Percentiles rank a stretch among this genome's conserved stretches.
These are phyloP conservation scores for Platycheirus albimanus DNA, from an alignment of 2,888 invertebrate species.

Conservation along the genomic window DNA sequence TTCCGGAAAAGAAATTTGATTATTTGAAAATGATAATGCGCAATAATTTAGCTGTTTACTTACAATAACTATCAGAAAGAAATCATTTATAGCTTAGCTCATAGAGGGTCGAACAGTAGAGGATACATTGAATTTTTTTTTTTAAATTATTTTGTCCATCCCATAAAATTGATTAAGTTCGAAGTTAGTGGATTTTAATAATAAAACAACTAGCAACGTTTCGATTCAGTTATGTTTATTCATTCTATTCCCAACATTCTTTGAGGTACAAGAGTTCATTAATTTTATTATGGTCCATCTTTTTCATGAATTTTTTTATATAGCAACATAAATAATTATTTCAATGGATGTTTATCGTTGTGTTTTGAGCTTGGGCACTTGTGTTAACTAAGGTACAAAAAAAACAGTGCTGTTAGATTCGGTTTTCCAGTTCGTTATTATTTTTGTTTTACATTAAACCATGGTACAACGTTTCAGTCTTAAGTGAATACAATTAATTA, in stretches of 20 bases:
- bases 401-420: slow-evolving; percentile 38
- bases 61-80: too few relatives aligned
- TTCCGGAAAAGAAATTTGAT: too few relatives aligned
- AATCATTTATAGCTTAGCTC: too few relatives aligned
- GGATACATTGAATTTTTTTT: too few relatives aligned
- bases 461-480: slow-evolving; percentile 63
- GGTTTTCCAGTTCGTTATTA: slow-evolving; percentile 10
- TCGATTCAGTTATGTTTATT: slow-evolving; percentile 21
- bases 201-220: too few relatives aligned
- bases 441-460: slow-evolving; percentile 9
- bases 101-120: too few relatives aligned
- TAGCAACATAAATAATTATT: background rate
- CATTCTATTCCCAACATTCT: slow-evolving; percentile 45
- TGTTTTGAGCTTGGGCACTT: slow-evolving; percentile 7
- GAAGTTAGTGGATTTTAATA: too few relatives aligned
- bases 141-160: too few relatives aligned
- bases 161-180: too few relatives aligned
- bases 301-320: background rate
- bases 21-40: too few relatives aligned
- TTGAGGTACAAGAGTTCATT: slow-evolving; percentile 40
- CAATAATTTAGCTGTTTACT: too few relatives aligned
- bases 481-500: slow-evolving; percentile 48
- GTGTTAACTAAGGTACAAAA: slow-evolving; percentile 3
- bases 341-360: background rate
- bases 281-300: background rate